Evolutionary conservation across 2,113 vertebrate species (phyloP).

Genomic region (Tyrannus savana): DNA sequence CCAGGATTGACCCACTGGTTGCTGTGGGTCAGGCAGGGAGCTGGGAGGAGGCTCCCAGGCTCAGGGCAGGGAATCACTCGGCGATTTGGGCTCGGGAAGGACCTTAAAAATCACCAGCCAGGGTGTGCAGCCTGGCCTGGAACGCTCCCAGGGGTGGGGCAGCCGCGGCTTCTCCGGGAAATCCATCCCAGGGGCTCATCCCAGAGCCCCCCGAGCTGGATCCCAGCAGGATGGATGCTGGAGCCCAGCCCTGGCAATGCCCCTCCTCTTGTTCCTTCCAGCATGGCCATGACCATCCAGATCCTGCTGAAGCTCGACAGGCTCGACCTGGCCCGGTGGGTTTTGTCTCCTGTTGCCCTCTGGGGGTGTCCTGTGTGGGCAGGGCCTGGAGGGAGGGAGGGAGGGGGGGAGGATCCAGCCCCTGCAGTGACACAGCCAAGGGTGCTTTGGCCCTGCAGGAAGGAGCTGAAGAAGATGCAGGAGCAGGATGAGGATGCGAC

Average conservation of each 20-base stretch:
- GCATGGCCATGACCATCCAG: slow-evolving; percentile 92
- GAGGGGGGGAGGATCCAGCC: neutral
- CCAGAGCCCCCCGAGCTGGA: neutral
- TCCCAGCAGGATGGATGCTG: neutral
- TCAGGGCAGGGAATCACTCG: neutral
- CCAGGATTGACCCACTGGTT: neutral
- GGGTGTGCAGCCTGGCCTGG: neutral
- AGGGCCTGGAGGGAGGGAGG: neutral
- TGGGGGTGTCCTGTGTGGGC: fast-evolving
- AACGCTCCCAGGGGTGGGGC: fast-evolving
- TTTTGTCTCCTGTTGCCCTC: neutral
- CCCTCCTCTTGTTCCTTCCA: slow-evolving; percentile 36
- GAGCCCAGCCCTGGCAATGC: fast-evolving
- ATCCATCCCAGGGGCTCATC: neutral
- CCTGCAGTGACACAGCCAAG: fast-evolving
- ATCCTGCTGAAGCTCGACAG: slow-evolving; percentile 91
- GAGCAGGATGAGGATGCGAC: slow-evolving; percentile 95
- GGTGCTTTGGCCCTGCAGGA: slow-evolving; percentile 71
- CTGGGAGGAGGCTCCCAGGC: neutral
- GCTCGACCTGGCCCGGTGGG: slow-evolving; percentile 91
- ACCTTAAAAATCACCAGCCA: neutral
- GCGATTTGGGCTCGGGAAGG: neutral
- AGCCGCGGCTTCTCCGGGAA: fast-evolving
- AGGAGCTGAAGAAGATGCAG: slow-evolving; percentile 97
- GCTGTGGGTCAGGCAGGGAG: neutral